These are phyloP conservation scores for Cinclus cinclus DNA, from an alignment of 2,113 vertebrate species.

Conservation along the genomic window DNA sequence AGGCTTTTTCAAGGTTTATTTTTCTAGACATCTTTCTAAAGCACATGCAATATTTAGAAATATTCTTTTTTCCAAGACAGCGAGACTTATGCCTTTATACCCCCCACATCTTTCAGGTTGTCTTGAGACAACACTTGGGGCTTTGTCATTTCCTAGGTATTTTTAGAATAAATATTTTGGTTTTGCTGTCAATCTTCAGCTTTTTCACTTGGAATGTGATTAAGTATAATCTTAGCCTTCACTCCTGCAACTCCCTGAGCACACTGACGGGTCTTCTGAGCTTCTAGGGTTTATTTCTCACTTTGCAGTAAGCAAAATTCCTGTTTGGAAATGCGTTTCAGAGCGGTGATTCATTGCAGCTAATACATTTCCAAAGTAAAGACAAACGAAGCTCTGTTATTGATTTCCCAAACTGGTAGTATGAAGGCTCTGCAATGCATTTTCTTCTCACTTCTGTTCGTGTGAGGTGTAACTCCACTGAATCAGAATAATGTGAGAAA, in stretches of 20 bases:
- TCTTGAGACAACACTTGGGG: slow-evolving; percentile 55
- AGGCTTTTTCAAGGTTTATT: slow-evolving; percentile 27
- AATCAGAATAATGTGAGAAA: slow-evolving; percentile 63
- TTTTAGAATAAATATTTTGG: slow-evolving; percentile 51
- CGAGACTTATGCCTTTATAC: background rate
- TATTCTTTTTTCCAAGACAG: background rate
- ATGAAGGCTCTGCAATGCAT: background rate
- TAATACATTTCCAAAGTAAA: slow-evolving; percentile 7
- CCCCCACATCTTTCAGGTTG: slow-evolving; percentile 57
- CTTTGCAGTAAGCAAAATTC: slow-evolving; percentile 26
- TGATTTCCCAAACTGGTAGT: background rate
- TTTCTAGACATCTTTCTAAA: slow-evolving; percentile 29
- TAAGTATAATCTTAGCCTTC: slow-evolving; percentile 52
- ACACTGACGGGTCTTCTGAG: slow-evolving; percentile 35
- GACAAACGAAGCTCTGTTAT: background rate
- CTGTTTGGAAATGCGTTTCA: background rate
- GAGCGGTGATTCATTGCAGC: background rate
- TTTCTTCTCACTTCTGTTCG: slow-evolving; percentile 62
- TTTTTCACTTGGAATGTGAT: slow-evolving; percentile 53
- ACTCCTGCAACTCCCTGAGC: slow-evolving; percentile 10
- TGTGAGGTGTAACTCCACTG: slow-evolving; percentile 53
- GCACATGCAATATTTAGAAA: background rate
- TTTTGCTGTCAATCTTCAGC: slow-evolving; percentile 56
- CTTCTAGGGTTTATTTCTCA: slow-evolving; percentile 35
- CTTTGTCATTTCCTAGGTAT: slow-evolving; percentile 56